Evolutionary conservation across 2,888 invertebrate genomes (phyloP), one percentile per base, ranked within the genome.

Genomic region (Diarsia rubi): DNA sequence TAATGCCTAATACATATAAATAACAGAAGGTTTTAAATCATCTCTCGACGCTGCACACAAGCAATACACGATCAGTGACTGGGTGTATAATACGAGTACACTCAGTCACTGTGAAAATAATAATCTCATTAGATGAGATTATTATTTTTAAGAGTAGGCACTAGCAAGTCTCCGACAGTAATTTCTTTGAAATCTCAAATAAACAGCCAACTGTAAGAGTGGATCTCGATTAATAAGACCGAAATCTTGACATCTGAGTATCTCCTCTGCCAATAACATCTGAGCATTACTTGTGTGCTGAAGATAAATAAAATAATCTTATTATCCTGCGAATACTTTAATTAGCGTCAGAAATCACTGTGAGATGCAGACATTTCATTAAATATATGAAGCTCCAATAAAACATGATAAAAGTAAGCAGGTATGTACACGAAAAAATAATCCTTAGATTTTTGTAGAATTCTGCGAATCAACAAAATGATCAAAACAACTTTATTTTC

Each of bases 301-400:
- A 42, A 52, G 19, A 65, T 47, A 75, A 64, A 68, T 49, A 21
- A 74, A 75, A 6, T 14, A 27, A 27, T 57, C 57, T 52, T 59
- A 49, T 45, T 59, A 75, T 75, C 42, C 27, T 24, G 8, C 14
- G 45, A n/a, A 81, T 67, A 42, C 54, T 64, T 65, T 68, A 52
- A 69, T 81, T 81, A 44, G 59, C 62, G 66, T 67, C 62, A 73
- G 47, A 45, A 37, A 45, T 37, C 60, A 24, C 21, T 16, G 14
- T 60, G 52, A 67, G 47, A 37, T 47, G 19, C 27, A 54, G 66
- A 81, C 57, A 27, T 57, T 57, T 64, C 37, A 67, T 57, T 78
- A 81, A 47, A 63, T 66, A 69, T 62, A 62, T n/a, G 6, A 49
- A 19, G 27, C 47, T 12, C 42, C 42, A 47, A 69, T 76, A 27